A percentile compares a stretch with the other conserved stretches of the same genome.
Conservation (phyloP, 2,888 invertebrate species). For the Anthoptus insignis region DNA sequence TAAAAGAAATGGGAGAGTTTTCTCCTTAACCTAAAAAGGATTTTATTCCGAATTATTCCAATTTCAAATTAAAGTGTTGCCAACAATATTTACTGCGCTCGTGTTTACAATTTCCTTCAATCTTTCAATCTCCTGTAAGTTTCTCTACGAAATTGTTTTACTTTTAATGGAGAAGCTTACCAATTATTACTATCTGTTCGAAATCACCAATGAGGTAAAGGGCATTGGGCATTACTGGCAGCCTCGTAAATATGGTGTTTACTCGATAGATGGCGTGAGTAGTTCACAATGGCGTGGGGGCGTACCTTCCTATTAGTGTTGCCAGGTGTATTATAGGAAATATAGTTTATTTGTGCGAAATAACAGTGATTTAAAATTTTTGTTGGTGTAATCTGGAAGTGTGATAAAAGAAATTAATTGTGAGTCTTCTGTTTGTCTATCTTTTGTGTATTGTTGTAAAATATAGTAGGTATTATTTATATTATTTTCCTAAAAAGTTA, state of each 20-base stretch:
- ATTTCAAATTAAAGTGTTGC: conserved; percentile 3
- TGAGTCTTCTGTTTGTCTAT: no score
- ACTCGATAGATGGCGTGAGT: conserved; percentile 62
- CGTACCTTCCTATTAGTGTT: conserved; percentile 51
- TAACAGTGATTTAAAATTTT: no score
- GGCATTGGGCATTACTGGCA: conserved; percentile 55
- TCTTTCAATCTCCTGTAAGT: conserved; percentile 29
- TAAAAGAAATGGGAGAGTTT: no score
- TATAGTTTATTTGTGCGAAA: not conserved
- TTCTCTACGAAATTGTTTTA: conserved; percentile 27
- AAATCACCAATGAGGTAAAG: conserved; percentile 59
- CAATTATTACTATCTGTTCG: conserved; percentile 60
- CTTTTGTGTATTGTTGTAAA: no score
- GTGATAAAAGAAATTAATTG: no score
- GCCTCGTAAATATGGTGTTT: conserved; percentile 57
- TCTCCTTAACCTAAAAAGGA: conserved; percentile 7
- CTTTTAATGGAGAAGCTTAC: conserved; percentile 32
- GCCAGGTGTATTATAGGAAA: conserved; percentile 22
- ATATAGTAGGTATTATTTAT: no score
- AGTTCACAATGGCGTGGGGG: conserved; percentile 71
- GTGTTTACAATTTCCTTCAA: conserved; percentile 31
- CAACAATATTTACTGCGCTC: conserved; percentile 13
- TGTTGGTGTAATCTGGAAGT: no score
- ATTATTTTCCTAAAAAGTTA: no score
- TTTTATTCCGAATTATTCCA: not conserved